phyloP scores from a whole-genome alignment of 2,888 invertebrate genomes.

The Sclerodermus sp. region DNA sequence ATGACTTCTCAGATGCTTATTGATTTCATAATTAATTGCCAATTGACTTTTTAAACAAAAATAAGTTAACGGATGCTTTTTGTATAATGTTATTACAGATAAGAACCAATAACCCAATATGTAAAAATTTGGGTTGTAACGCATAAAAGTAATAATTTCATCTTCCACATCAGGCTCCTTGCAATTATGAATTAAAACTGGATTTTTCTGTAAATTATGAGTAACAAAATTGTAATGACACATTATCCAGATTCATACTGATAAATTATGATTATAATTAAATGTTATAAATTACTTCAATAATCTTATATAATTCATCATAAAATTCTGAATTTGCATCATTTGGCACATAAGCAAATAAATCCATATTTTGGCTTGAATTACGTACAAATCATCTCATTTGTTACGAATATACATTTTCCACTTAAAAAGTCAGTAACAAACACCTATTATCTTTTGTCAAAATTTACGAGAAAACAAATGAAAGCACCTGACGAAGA shows the following conservation, averaged over 20 bases:
- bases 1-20: slow-evolving; percentile 44
- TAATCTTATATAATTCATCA: neutral
- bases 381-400: too few species aligned
- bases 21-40: slow-evolving; percentile 51
- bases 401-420: neutral
- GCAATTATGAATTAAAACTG: slow-evolving; percentile 34
- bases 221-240: too few species aligned
- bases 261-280: neutral
- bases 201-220: slow-evolving; percentile 15
- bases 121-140: slow-evolving; percentile 20
- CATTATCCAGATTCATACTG: neutral
- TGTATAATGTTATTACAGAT: slow-evolving; percentile 30
- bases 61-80: slow-evolving; percentile 36
- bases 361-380: slow-evolving; percentile 6
- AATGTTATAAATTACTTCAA: neutral
- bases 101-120: slow-evolving; percentile 34
- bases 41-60: slow-evolving; percentile 47
- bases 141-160: slow-evolving; percentile 18
- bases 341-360: neutral
- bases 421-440: neutral
- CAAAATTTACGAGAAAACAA: neutral
- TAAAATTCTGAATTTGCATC: neutral
- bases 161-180: slow-evolving; percentile 23
- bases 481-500: neutral
- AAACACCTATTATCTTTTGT: too few species aligned